Evolutionary conservation across 2,113 vertebrate species (phyloP), one percentile per base, ranked within the genome.

Genomic region (Corynorhinus townsendii): DNA sequence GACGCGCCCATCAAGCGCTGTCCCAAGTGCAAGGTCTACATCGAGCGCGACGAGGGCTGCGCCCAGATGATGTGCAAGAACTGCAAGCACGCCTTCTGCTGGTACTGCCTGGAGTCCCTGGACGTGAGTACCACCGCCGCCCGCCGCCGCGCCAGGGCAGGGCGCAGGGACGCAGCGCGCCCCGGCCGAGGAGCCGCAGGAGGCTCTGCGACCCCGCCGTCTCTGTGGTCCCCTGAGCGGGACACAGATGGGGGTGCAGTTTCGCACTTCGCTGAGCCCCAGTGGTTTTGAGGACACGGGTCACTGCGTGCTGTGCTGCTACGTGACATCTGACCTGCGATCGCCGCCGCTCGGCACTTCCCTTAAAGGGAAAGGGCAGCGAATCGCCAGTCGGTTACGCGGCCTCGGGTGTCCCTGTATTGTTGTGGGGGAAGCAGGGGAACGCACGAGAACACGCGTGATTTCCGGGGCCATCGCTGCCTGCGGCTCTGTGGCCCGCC

Each of bases 61-160:
- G 99, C 99, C 2, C 99, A 99, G 97, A 99, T 99, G 99, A 99
- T 99, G 99, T 99, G 99, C 95, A 99, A 99, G 98, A 99, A 99
- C 98, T 99, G 99, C 98, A 99, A 99, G 93, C 99, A 99, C 15
- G 99, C 99, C 94, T 99, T 99, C 98, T 99, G 99, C 98, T 99
- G 99, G 99, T 99, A 99, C 98, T 99, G 99, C 97, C 98, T 99
- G 97, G 99, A 99, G 96, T 99, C 99, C 35, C 98, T 99, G 95
- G 99, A 99, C 62, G 99, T 99, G 98, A 99, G 99, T 76, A 1
- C 40, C 72, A 1, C 4, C 5, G 28, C 62, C 59, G 54, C 54
- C 56, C 24, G 17, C 20, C 26, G n/a, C n/a, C n/a, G 54, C 1
- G 16, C 52, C 5, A 17, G 52, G 52, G 1, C 17, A 52, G 52